A percentile compares a stretch with the other conserved stretches of the same genome.
Evolutionary conservation across 2,113 vertebrate genomes (phyloP).

Genomic region (Rhineura floridana): DNA sequence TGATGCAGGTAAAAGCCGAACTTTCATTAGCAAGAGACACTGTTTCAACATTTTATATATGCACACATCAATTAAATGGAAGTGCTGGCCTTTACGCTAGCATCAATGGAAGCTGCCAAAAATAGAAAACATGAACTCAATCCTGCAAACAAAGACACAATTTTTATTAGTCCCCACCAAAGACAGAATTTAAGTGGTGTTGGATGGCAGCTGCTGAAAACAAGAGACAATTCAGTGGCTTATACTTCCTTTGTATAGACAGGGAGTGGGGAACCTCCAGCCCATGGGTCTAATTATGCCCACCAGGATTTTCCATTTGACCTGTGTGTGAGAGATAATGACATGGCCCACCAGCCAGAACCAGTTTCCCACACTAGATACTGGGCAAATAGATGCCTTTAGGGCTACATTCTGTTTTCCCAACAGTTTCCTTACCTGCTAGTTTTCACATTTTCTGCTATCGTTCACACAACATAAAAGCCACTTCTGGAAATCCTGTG

Average conservation of each 20-base stretch:
- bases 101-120: neutral
- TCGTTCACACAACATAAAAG: too few species aligned
- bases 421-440: too few species aligned
- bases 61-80: constrained; percentile 7
- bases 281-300: too few species aligned
- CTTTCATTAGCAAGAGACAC: neutral
- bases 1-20: neutral
- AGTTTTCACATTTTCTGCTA: too few species aligned
- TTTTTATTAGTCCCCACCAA: neutral
- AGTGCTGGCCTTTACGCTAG: neutral
- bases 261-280: too few species aligned
- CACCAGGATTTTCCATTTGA: too few species aligned
- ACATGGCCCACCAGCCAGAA: too few species aligned
- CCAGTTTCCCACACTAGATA: too few species aligned
- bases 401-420: too few species aligned
- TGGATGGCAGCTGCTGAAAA: neutral
- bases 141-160: neutral
- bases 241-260: neutral
- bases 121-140: neutral
- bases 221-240: neutral
- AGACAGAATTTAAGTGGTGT: neutral
- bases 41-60: neutral
- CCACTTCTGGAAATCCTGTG: too few species aligned
- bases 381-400: neutral
- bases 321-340: too few species aligned